Evolutionary conservation across 2,888 invertebrate genomes (phyloP), one percentile per base, ranked within the genome.

Genomic region (Cynaeus angustus): DNA sequence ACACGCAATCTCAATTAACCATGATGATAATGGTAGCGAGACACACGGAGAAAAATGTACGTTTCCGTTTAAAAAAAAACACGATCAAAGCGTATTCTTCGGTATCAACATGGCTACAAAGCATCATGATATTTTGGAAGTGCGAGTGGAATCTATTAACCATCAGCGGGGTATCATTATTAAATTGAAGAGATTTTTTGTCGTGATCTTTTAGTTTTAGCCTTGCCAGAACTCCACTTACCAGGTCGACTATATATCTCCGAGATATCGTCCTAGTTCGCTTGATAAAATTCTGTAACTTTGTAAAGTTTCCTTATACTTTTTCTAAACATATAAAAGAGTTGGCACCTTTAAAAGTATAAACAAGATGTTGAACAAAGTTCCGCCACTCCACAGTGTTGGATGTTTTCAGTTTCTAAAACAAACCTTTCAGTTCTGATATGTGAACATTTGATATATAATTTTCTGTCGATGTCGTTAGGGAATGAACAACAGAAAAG

Each of bases 361-460:
- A 70, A 69, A 69, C 69, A 69, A 69, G 65, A 69, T 50, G 69
- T 58, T 50, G 50, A 58, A 65, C 58, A 65, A 69, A 69, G 33
- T 58, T 69, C 14, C 26, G 38, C 26, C 21, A 61, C 53, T 33
- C 52, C 16, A 46, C 30, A 55, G 13, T 68, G 28, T 58, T 50
- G 5, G 52, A 65, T 50, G 43, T 58, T 45, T 56, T 56, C n/a
- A n/a, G 67, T 50, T 52, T 59, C 30, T 30, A n/a, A 16, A 62
- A 37, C 30, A 48, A 46, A 62, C 50, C 38, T 55, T 38, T 65
- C 52, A 6, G 33, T 37, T 12, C 5, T n/a, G 26, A 46, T 45
- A 16, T 62, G n/a, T 52, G 52, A 46, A 8, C 48, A 12, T 48
- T 61, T 33, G 41, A 38, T 56, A 16, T 46, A 46, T 59, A 52